Evolutionary conservation across 2,113 vertebrate species (phyloP).

Genomic region (Rattus norvegicus): GRCr8 NC_086024.1:55687001-55687500

Average conservation of each 20-base stretch:
- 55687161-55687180: background rate
- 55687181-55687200: background rate
- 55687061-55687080: constrained; percentile 15
- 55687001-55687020: background rate
- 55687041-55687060: background rate
- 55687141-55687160: background rate
- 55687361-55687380: background rate
- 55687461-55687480: background rate
- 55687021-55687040: constrained; percentile 17
- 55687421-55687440: background rate
- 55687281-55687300: background rate
- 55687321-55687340: constrained; percentile 14
- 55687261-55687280: background rate
- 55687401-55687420: background rate
- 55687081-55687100: background rate
- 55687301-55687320: constrained; percentile 30
- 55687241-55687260: constrained; percentile 13
- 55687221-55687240: constrained; percentile 16
- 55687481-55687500: too few species aligned
- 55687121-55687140: rapidly evolving
- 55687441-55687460: background rate
- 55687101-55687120: background rate
- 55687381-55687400: background rate
- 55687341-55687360: background rate
- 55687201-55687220: background rate